Conservation (phyloP, 2,113 vertebrate genomes). For the Gnathonemus echidnorhynchus region DNA sequence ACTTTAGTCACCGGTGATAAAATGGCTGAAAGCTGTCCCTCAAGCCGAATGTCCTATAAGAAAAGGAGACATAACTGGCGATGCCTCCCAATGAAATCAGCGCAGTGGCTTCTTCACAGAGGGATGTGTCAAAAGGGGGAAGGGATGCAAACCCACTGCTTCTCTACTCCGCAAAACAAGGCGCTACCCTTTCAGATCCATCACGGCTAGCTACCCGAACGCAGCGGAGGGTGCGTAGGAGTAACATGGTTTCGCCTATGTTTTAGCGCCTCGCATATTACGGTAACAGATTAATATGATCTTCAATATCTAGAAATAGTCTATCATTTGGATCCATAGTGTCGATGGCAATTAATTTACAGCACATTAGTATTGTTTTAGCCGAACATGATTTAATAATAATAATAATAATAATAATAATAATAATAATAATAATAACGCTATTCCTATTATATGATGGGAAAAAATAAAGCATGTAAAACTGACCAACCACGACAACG, state of each 20-base stretch:
- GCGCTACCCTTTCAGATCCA: background rate
- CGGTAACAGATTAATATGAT: background rate
- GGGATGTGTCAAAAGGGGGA: constrained; percentile 6
- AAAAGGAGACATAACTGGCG: constrained; percentile 2
- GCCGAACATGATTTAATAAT: background rate
- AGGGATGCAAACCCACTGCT: background rate
- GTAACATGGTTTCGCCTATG: background rate
- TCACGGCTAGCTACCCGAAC: background rate
- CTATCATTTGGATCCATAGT: background rate
- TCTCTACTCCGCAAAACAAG: background rate
- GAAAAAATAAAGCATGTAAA: background rate
- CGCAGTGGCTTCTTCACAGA: background rate
- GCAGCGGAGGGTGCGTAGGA: background rate
- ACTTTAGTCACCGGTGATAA: constrained; percentile 16
- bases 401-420: background rate
- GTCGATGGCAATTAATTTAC: background rate
- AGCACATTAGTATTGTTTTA: background rate
- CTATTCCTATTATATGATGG: background rate
- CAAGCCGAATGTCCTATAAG: constrained; percentile 16
- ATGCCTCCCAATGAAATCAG: constrained; percentile 11
- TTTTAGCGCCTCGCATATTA: background rate
- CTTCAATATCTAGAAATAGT: background rate
- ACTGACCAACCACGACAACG: background rate
- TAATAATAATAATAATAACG: background rate
- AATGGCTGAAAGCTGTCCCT: constrained; percentile 22